Conservation (phyloP, 2,888 invertebrate genomes). For the Pammene aurita region DNA sequence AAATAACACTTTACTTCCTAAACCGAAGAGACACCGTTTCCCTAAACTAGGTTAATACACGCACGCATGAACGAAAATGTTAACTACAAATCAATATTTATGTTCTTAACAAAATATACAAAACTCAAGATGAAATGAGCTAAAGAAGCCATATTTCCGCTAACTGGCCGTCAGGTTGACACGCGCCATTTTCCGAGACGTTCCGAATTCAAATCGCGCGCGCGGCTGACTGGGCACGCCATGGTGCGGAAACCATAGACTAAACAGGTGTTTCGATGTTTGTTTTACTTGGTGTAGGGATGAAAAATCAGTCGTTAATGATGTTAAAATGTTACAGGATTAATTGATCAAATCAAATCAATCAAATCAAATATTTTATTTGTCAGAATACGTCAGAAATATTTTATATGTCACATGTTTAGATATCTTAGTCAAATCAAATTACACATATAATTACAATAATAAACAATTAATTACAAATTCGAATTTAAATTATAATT, state of each 20-base stretch:
- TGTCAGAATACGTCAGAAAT: no score
- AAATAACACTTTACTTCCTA: no score
- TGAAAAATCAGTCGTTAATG: background rate
- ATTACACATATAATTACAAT: no score
- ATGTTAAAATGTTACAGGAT: no score
- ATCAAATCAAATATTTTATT: no score
- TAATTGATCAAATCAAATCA: no score
- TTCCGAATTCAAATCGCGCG: constrained; percentile 72
- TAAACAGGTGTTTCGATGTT: constrained; percentile 66
- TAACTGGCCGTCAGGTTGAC: constrained; percentile 64
- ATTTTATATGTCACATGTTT: no score
- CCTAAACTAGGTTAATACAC: background rate
- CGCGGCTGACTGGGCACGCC: constrained; percentile 68
- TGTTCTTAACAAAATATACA: constrained; percentile 6
- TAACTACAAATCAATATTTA: constrained; percentile 14
- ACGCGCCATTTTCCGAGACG: constrained; percentile 63
- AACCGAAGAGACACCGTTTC: background rate
- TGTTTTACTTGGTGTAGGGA: constrained; percentile 29
- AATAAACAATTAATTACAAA: no score
- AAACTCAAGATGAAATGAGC: constrained; percentile 28
- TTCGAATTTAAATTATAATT: no score
- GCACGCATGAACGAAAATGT: background rate
- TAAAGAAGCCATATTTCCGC: constrained; percentile 28
- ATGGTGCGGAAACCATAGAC: constrained; percentile 77
- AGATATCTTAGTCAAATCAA: no score